These are phyloP conservation scores for Temnothorax longispinosus DNA, from an alignment of 1,140 invertebrate genomes.

Conservation along the genomic window DNA sequence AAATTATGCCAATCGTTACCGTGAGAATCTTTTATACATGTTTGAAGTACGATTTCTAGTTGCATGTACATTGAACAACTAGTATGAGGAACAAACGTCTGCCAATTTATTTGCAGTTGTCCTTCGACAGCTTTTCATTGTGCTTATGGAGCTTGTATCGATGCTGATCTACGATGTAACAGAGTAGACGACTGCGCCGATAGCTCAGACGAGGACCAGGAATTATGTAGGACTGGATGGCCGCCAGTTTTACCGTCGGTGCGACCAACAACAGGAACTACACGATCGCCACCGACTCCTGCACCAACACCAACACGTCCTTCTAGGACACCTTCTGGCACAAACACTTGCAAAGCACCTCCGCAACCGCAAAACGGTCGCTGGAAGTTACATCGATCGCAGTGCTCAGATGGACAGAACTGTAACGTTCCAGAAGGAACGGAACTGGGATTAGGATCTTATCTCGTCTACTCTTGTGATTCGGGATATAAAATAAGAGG, in stretches of 20 bases:
- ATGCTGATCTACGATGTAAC: constrained; percentile 87
- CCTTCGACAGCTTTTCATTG: constrained; percentile 86
- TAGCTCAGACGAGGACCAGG: constrained; percentile 89
- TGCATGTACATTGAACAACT: background rate
- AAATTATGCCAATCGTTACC: constrained; percentile 82
- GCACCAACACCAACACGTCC: background rate
- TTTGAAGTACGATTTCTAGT: background rate
- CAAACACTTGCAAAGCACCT: constrained; percentile 72
- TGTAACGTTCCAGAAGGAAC: constrained; percentile 65
- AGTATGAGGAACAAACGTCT: background rate
- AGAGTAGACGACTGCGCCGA: constrained; percentile 88
- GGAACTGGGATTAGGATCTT: constrained; percentile 72
- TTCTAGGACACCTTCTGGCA: background rate
- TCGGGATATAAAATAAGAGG: constrained; percentile 74
- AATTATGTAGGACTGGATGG: constrained; percentile 54
- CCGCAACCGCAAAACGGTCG: constrained; percentile 77
- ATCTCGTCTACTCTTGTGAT: constrained; percentile 79
- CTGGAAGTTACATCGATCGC: constrained; percentile 75
- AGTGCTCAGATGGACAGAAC: constrained; percentile 66
- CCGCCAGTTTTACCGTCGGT: background rate
- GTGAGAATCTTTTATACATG: constrained; percentile 58
- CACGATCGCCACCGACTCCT: background rate
- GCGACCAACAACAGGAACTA: background rate
- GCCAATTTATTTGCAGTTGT: constrained; percentile 78
- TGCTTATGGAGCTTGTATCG: constrained; percentile 88